These are phyloP conservation scores for Fistularia tabacaria DNA, from an alignment of 2,797 vertebrate genomes.

Conservation along the genomic window DNA sequence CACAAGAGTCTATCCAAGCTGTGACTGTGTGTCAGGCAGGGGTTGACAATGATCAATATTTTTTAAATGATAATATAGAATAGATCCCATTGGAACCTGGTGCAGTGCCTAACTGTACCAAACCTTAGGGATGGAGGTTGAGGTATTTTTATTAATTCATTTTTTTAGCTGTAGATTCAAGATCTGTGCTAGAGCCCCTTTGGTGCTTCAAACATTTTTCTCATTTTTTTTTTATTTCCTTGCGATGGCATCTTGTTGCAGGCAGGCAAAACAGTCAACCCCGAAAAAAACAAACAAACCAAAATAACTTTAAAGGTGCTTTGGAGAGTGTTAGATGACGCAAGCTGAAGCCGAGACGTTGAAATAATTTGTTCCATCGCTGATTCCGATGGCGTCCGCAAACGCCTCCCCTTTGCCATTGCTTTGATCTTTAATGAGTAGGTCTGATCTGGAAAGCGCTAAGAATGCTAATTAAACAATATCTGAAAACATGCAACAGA, in stretches of 20 bases:
- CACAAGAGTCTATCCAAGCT: too few relatives aligned
- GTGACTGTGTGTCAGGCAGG: too few relatives aligned
- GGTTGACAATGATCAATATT: too few relatives aligned
- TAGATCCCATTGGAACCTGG: too few relatives aligned
- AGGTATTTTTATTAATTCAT: too few relatives aligned
- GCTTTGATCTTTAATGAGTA: constrained; percentile 55
- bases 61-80: too few relatives aligned
- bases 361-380: constrained; percentile 38
- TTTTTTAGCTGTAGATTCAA: too few relatives aligned
- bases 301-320: constrained; percentile 20
- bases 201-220: constrained; percentile 13
- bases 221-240: not conserved
- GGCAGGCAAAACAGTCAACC: constrained; percentile 28
- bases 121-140: too few relatives aligned
- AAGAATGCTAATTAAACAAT: constrained; percentile 25
- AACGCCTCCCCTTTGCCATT: constrained; percentile 40
- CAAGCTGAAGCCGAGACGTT: constrained; percentile 38
- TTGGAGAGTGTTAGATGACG: constrained; percentile 49
- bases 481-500: too few relatives aligned
- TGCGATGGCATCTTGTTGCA: constrained; percentile 15
- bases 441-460: constrained; percentile 25
- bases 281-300: not conserved
- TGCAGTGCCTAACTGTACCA: too few relatives aligned
- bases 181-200: not conserved
- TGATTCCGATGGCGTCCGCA: constrained; percentile 24